Evolutionary conservation across 2,113 vertebrate species (phyloP).

Genomic region (Rhea americana): DNA sequence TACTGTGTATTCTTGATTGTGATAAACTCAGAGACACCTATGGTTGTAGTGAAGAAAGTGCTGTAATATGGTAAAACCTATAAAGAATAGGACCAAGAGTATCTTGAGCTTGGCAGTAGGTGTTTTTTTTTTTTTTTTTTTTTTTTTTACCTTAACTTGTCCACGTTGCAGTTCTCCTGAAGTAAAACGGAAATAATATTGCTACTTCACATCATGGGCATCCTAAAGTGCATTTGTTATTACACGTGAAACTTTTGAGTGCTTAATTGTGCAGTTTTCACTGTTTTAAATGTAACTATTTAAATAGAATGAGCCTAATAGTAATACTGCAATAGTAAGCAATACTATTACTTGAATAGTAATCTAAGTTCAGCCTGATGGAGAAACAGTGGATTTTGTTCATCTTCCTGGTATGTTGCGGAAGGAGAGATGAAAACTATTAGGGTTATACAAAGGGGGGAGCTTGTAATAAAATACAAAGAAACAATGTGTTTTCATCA

Average conservation of each 20-base stretch:
- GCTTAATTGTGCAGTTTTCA: not conserved
- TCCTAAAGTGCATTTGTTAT: not conserved
- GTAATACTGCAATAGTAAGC: too few species aligned
- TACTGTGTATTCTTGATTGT: not conserved
- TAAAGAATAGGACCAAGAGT: not conserved
- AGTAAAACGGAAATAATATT: not conserved
- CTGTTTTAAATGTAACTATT: not conserved
- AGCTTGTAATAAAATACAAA: not conserved
- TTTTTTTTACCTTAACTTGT: not conserved
- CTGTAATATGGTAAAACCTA: not conserved
- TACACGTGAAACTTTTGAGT: not conserved
- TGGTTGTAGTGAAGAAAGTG: not conserved
- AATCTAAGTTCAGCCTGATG: not conserved
- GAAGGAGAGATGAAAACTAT: not conserved
- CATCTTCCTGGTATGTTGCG: not conserved
- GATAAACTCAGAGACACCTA: fast-evolving
- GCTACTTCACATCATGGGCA: not conserved
- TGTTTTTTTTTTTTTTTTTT: too few species aligned
- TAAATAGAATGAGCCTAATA: not conserved
- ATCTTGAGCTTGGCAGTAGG: not conserved
- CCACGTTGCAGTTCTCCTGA: not conserved
- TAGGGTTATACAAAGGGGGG: fast-evolving
- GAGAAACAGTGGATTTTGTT: not conserved
- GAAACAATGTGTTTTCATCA: not conserved
- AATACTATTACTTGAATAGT: not conserved